Percentiles rank a stretch among this genome's conserved stretches.
These are phyloP conservation scores for Lithobates pipiens DNA, from an alignment of 2,797 vertebrate species.

Conservation along the genomic window DNA sequence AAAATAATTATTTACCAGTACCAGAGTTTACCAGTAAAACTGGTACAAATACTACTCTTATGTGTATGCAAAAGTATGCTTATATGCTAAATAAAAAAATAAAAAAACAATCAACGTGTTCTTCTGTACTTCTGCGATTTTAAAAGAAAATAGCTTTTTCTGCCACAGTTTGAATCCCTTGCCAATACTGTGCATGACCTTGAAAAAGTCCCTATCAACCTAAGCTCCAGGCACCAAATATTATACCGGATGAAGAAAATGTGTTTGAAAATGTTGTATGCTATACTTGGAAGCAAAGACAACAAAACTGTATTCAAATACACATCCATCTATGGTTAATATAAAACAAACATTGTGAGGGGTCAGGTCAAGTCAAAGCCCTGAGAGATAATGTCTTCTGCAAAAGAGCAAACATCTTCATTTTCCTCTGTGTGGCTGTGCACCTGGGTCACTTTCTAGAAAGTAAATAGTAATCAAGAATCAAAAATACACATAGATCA, in stretches of 20 bases:
- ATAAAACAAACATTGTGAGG: slow-evolving; percentile 32
- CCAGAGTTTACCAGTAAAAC: too few species aligned
- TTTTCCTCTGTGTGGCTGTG: slow-evolving; percentile 7
- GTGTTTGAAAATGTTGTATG: slow-evolving; percentile 41
- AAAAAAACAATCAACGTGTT: neutral
- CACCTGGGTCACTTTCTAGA: neutral
- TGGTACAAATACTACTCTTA: too few species aligned
- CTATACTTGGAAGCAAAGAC: slow-evolving; percentile 27
- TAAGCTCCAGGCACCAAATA: slow-evolving; percentile 46
- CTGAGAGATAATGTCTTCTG: neutral
- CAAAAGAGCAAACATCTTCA: slow-evolving; percentile 18
- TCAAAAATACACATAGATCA: neutral
- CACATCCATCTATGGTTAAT: slow-evolving; percentile 21
- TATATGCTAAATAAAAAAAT: neutral
- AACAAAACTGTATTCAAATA: slow-evolving; percentile 35
- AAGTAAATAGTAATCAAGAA: neutral
- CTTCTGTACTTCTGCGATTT: neutral
- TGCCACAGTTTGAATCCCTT: slow-evolving; percentile 16
- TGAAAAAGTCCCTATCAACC: slow-evolving; percentile 36
- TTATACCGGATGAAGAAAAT: slow-evolving; percentile 51
- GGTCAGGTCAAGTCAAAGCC: slow-evolving; percentile 25
- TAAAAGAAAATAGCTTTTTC: neutral
- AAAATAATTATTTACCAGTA: too few species aligned
- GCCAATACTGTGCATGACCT: slow-evolving; percentile 21
- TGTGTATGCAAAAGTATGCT: too few species aligned